Evolutionary conservation across 2,113 vertebrate genomes (phyloP), one percentile per base, ranked within the genome.

Genomic region (Holacanthus passer): DNA sequence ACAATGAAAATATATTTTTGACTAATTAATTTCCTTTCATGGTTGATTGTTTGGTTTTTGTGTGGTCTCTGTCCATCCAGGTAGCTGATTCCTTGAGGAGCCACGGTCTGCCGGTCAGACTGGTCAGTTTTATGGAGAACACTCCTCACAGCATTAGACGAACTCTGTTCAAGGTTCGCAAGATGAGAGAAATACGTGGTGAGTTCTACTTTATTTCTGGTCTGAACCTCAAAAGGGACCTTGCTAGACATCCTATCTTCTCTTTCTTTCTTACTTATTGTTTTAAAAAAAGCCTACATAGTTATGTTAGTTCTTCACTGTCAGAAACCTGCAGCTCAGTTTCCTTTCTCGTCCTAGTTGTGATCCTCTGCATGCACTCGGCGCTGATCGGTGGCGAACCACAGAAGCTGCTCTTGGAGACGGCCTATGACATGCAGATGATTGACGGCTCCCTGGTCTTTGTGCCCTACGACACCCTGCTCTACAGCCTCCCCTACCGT

Each of bases 311-410:
- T 37, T 35, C 35, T 35, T 37, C 35, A 37, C 1, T 48, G 19
- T 37, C 32, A 56, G 2, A 43, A 11, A 10, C 12, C 6, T 37
- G 35, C 35, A 24, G 1, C 59, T 63, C 7, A 37, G 4, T 78
- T n/a, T 56, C 1, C 5, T 52, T 16, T 87, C 35, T 63, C 4
- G 1, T 63, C n/a, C 13, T 70, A 96, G 96, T 94, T 84, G 90
- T 96, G 48, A 87, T 96, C 82, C 94, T 96, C 76, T 96, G 96
- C 85, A 96, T 96, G 96, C 96, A 96, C 91, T 96, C 96, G 0
- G 94, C 80, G 4, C 87, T 96, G 67, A 92, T 96, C 0, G 96
- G 96, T 1, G 96, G 96, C 2, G 59, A 52, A 27, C 60, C 77
- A 41, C 96, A 96, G 90, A 89, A 83, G 89, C 84, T 87, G 17